phyloP scores from a whole-genome alignment of 2,888 invertebrate species.

The Acanthopleura granulata region DNA sequence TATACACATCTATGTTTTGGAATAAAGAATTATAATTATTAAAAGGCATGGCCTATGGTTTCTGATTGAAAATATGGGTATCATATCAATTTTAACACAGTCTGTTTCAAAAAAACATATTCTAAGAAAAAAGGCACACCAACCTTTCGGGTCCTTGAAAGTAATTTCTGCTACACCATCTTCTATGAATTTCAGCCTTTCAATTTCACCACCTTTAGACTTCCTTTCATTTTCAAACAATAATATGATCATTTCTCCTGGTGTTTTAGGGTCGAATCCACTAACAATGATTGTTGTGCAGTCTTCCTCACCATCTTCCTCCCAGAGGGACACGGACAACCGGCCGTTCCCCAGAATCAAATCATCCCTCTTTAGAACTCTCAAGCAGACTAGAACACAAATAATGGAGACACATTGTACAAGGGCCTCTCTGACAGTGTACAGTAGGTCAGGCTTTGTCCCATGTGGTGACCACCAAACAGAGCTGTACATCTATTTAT shows the following conservation, averaged over 20 bases:
- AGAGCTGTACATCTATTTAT: no score
- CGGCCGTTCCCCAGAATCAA: neutral
- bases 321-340: neutral
- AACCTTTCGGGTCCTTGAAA: conserved; percentile 27
- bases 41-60: no score
- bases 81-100: no score
- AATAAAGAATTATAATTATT: no score
- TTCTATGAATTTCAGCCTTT: conserved; percentile 21
- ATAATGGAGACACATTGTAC: no score
- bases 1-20: no score
- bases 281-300: neutral
- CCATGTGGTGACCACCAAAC: no score
- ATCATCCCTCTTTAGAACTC: neutral
- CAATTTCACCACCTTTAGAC: conserved; percentile 30
- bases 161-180: conserved; percentile 28
- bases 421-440: no score
- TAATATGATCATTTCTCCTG: neutral
- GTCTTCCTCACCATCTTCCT: neutral
- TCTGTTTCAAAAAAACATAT: no score
- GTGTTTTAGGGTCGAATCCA: neutral
- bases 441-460: no score
- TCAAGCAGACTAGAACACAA: neutral
- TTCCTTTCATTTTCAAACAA: conserved; percentile 21
- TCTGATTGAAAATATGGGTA: no score
- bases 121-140: no score